Conservation (phyloP, 2,797 vertebrate species). For the Mallotus villosus region DNA sequence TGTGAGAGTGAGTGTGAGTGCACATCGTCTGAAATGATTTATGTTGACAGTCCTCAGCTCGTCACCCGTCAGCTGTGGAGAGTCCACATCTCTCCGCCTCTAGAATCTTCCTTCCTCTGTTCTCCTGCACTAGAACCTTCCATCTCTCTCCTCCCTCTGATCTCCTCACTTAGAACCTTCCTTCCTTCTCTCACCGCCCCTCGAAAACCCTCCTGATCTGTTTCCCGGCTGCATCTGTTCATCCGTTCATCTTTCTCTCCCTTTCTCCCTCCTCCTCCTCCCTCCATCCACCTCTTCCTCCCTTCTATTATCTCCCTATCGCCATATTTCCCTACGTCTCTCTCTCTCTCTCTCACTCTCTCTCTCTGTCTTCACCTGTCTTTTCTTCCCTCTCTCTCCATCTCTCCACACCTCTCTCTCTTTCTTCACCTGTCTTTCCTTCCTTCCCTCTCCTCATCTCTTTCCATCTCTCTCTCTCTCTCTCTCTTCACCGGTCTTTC, state of each 20-base stretch:
- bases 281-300: constrained; percentile 13
- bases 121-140: not conserved
- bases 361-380: too few species aligned
- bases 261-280: constrained; percentile 41
- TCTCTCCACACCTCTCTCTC: too few species aligned
- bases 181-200: not conserved
- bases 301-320: not conserved
- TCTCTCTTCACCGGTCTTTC: not conserved
- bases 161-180: constrained; percentile 31
- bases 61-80: constrained; percentile 52
- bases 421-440: too few species aligned
- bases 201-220: too few species aligned
- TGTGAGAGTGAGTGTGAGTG: not conserved
- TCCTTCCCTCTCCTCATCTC: too few species aligned
- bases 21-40: constrained; percentile 37
- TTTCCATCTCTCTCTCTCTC: too few species aligned
- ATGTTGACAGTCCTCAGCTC: constrained; percentile 55
- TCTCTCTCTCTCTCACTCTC: too few species aligned
- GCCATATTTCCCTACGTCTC: constrained; percentile 19
- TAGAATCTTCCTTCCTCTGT: constrained; percentile 67
- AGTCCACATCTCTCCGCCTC: constrained; percentile 31
- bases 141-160: constrained; percentile 36
- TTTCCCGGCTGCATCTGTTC: not conserved
- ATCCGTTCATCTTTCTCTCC: not conserved
- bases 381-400: too few species aligned